These are phyloP conservation scores for Drosophila orosa DNA, from an alignment of 1,140 invertebrate genomes.

Conservation along the genomic window DNA sequence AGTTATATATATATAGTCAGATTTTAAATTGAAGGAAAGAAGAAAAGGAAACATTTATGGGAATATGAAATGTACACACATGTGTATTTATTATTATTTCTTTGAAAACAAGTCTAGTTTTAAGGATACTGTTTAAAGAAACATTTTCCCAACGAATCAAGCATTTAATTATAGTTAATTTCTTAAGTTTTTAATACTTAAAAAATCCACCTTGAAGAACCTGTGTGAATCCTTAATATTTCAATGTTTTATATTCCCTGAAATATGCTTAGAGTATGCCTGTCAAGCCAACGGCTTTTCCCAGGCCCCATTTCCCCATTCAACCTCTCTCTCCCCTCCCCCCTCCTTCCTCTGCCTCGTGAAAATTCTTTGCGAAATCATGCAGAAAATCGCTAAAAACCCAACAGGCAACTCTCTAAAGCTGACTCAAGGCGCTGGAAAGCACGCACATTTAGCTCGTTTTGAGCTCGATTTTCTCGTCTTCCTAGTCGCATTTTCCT, in stretches of 20 bases:
- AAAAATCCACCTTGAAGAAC: neutral
- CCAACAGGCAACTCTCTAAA: constrained; percentile 32
- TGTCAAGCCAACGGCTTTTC: constrained; percentile 27
- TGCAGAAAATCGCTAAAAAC: constrained; percentile 58
- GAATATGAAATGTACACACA: too few species aligned
- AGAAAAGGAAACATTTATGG: neutral
- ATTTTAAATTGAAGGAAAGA: neutral
- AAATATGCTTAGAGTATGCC: constrained; percentile 10
- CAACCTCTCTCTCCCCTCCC: too few species aligned
- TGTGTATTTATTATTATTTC: too few species aligned
- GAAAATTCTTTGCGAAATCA: constrained; percentile 62
- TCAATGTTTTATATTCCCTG: neutral
- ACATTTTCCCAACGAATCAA: neutral
- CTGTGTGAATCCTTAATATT: neutral
- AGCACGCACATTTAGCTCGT: constrained; percentile 42
- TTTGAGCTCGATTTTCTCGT: constrained; percentile 11
- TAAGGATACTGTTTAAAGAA: neutral
- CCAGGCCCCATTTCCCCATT: neutral
- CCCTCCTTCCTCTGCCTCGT: neutral
- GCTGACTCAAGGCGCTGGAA: constrained; percentile 33
- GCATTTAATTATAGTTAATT: neutral
- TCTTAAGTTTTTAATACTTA: neutral
- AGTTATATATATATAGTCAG: neutral
- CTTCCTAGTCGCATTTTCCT: constrained; percentile 5
- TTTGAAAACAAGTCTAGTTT: neutral